Evolutionary conservation across 1,140 invertebrate genomes (phyloP).

Genomic region (Drosophila nikananu): DNA sequence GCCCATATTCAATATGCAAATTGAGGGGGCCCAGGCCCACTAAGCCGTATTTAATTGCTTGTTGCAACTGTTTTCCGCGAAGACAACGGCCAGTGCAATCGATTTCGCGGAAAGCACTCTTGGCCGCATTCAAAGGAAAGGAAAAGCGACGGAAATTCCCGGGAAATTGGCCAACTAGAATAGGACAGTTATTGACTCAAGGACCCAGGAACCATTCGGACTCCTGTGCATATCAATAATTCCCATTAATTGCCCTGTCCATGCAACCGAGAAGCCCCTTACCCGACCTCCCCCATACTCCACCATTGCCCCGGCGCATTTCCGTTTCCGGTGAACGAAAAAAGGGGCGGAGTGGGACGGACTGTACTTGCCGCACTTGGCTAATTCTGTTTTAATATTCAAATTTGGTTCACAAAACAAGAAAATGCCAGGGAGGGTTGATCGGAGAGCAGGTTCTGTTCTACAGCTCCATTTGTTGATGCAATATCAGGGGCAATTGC

Average conservation of each 20-base stretch:
- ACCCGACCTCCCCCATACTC: background rate
- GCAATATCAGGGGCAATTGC: conserved; percentile 38
- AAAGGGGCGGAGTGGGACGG: background rate
- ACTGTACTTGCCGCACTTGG: conserved; percentile 65
- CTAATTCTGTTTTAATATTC: conserved; percentile 79
- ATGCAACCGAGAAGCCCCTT: conserved; percentile 10
- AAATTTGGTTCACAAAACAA: conserved; percentile 61
- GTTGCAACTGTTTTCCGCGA: conserved; percentile 35
- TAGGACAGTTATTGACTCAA: conserved; percentile 49
- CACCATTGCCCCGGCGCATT: conserved; percentile 5
- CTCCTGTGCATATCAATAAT: conserved; percentile 42
- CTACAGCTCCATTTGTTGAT: conserved; percentile 38
- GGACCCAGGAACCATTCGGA: conserved; percentile 10
- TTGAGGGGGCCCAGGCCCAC: conserved; percentile 18
- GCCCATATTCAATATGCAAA: conserved; percentile 46
- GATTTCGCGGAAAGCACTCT: conserved; percentile 61
- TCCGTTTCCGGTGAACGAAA: conserved; percentile 49
- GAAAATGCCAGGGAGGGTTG: conserved; percentile 41
- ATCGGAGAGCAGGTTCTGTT: conserved; percentile 15
- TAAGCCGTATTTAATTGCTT: conserved; percentile 42
- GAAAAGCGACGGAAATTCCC: conserved; percentile 33
- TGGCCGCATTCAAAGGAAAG: conserved; percentile 45
- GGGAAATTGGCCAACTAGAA: conserved; percentile 41
- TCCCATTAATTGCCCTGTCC: conserved; percentile 48
- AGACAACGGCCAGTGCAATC: conserved; percentile 29